Conservation (phyloP, 1,140 invertebrate species). For the Bombus turneri region DNA sequence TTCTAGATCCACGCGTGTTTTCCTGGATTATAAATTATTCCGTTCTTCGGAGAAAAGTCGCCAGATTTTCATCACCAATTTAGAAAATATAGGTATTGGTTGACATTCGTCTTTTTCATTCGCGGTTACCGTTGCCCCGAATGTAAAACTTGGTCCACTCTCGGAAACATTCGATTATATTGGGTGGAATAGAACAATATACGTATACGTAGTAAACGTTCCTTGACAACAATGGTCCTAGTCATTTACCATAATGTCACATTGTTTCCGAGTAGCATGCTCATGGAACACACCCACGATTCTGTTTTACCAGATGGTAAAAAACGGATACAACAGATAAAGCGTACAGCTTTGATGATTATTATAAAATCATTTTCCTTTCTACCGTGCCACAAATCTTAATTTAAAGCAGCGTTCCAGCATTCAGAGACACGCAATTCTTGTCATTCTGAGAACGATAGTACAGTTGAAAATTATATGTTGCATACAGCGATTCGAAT, state of each 20-base stretch:
- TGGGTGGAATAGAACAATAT: background rate
- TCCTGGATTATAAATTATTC: constrained; percentile 54
- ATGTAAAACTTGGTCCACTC: background rate
- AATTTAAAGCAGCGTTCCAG: constrained; percentile 8
- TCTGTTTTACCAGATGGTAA: constrained; percentile 51
- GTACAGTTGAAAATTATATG: background rate
- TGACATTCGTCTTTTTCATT: background rate
- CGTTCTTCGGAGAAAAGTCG: background rate
- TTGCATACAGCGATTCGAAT: background rate
- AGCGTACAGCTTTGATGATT: constrained; percentile 57
- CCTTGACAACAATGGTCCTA: constrained; percentile 46
- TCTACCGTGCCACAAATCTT: constrained; percentile 50
- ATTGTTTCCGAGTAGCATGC: constrained; percentile 66
- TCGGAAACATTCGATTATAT: too few species aligned
- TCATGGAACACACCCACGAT: constrained; percentile 67
- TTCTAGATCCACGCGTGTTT: constrained; percentile 40
- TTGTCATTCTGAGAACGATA: background rate
- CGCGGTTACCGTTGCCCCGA: background rate
- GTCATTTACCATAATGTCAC: constrained; percentile 72
- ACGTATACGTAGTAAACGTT: constrained; percentile 8
- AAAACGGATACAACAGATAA: constrained; percentile 35
- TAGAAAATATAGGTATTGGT: background rate
- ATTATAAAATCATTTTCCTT: constrained; percentile 71
- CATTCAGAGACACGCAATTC: constrained; percentile 7
- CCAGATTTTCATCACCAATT: background rate